Evolutionary conservation across 1,140 invertebrate genomes (phyloP).

Genomic region (Diorhabda carinulata): DNA sequence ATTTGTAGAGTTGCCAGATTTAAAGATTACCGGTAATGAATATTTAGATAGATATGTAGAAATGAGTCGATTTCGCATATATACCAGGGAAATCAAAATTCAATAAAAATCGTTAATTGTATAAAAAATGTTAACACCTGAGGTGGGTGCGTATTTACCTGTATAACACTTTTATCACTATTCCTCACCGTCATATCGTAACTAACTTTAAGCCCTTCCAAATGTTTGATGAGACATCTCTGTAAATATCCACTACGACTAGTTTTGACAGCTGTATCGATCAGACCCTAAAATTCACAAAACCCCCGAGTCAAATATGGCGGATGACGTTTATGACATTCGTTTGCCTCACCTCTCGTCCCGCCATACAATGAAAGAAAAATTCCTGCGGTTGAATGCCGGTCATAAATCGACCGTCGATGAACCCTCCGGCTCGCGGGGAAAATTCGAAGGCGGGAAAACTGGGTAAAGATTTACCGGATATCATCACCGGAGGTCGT

Average conservation of each 20-base stretch:
- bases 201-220: conserved; percentile 87
- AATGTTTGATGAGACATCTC: conserved; percentile 95
- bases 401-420: conserved; percentile 93
- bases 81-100: too few species aligned
- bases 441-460: conserved; percentile 87
- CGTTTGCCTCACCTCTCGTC: conserved; percentile 71
- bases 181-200: conserved; percentile 96
- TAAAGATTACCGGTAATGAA: too few species aligned
- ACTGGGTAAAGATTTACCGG: conserved; percentile 87
- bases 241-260: conserved; percentile 97
- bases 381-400: conserved; percentile 97
- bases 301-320: too few species aligned
- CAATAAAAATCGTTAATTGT: not conserved
- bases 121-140: too few species aligned
- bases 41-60: too few species aligned
- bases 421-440: conserved; percentile 93
- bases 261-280: conserved; percentile 87
- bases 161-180: conserved; percentile 89
- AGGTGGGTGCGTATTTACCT: conserved; percentile 51
- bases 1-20: too few species aligned
- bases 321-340: too few species aligned
- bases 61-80: too few species aligned
- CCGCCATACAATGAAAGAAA: conserved; percentile 99
- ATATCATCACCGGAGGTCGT: conserved; percentile 90
- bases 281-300: conserved; percentile 56